Conservation (phyloP, 2,888 invertebrate species). For the Sarcophaga variegata region DNA sequence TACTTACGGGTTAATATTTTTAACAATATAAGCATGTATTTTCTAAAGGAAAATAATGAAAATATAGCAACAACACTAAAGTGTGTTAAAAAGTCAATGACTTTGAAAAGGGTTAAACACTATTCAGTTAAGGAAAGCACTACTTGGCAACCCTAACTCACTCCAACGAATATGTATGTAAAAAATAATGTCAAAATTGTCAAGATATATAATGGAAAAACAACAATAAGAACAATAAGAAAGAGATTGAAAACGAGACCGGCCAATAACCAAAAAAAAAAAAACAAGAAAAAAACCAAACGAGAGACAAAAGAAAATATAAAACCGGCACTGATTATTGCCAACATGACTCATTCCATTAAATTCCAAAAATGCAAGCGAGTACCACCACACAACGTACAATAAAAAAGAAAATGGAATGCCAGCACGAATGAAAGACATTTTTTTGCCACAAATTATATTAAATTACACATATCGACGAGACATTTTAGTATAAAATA, state of each 20-base stretch:
- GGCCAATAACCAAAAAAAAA: conserved; percentile 3
- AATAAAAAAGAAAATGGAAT: conserved; percentile 43
- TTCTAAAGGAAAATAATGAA: background rate
- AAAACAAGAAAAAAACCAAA: conserved; percentile 13
- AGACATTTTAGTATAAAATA: too few species aligned
- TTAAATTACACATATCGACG: background rate
- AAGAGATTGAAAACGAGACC: conserved; percentile 42
- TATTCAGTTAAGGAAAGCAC: background rate
- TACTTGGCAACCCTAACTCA: conserved; percentile 48
- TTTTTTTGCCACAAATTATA: background rate
- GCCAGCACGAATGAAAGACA: conserved; percentile 25
- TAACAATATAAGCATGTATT: background rate
- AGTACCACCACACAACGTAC: conserved; percentile 21
- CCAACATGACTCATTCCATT: conserved; percentile 66
- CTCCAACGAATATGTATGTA: conserved; percentile 29
- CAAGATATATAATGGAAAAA: conserved; percentile 19
- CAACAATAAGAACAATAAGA: background rate
- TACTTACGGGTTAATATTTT: conserved; percentile 18
- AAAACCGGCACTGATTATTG: conserved; percentile 65
- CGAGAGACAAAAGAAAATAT: conserved; percentile 36
- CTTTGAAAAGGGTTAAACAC: conserved; percentile 49
- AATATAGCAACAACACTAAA: conserved; percentile 1
- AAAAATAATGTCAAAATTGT: conserved; percentile 60
- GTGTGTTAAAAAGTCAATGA: conserved; percentile 52
- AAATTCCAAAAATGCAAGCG: conserved; percentile 63